phyloP scores from a whole-genome alignment of 2,797 vertebrate genomes.

The Sebastes miniatus region DNA sequence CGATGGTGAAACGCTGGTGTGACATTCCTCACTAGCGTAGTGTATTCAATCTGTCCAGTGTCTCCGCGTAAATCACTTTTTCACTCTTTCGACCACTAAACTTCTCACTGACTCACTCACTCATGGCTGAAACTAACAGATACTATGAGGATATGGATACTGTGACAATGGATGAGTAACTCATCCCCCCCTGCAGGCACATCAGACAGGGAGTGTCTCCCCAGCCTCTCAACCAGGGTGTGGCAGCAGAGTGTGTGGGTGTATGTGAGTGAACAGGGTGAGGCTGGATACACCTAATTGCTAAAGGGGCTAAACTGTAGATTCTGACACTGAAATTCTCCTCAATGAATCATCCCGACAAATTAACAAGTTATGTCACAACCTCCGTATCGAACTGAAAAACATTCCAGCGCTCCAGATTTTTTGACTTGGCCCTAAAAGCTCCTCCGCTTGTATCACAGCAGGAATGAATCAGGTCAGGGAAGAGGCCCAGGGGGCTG shows the following conservation, averaged over 20 bases:
- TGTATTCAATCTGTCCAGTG: slow-evolving; percentile 43
- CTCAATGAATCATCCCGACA: not conserved
- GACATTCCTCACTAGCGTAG: slow-evolving; percentile 75
- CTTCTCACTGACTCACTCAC: slow-evolving; percentile 7
- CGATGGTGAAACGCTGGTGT: slow-evolving; percentile 66
- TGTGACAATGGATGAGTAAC: slow-evolving; percentile 45
- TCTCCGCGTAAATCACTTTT: not conserved
- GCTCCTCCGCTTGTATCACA: slow-evolving; percentile 46
- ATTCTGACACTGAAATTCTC: not conserved
- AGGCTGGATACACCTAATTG: slow-evolving; percentile 45
- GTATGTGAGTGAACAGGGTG: slow-evolving; percentile 22
- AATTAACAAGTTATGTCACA: slow-evolving; percentile 13
- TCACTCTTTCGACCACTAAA: not conserved
- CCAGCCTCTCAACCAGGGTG: slow-evolving; percentile 50
- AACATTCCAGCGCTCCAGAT: slow-evolving; percentile 20
- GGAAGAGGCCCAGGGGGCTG: slow-evolving; percentile 49
- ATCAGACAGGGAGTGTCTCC: slow-evolving; percentile 65
- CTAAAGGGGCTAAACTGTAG: slow-evolving; percentile 18
- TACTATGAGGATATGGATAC: not conserved
- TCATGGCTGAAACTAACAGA: slow-evolving; percentile 19
- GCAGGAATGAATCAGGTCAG: slow-evolving; percentile 64
- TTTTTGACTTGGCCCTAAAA: slow-evolving; percentile 38
- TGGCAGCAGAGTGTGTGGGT: slow-evolving; percentile 36
- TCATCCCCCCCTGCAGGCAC: slow-evolving; percentile 14
- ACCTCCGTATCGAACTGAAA: not conserved